phyloP scores from a whole-genome alignment of 2,888 invertebrate genomes.

The Busseola fusca region DNA sequence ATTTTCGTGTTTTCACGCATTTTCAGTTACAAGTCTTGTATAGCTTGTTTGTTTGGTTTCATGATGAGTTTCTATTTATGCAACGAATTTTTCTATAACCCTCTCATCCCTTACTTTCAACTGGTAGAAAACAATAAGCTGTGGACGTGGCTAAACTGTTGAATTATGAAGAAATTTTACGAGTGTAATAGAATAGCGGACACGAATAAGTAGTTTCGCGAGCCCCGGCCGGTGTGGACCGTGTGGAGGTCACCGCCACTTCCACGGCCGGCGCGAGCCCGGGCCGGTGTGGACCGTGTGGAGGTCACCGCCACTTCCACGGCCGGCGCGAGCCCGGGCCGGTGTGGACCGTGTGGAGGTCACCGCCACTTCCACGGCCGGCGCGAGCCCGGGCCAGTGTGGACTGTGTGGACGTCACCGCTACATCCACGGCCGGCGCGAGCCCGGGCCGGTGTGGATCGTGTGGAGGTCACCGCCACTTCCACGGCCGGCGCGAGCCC shows the following conservation, averaged over 20 bases:
- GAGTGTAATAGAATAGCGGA: conserved; percentile 16
- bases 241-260: conserved; percentile 30
- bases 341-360: too few species aligned
- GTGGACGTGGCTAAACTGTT: conserved; percentile 5
- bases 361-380: too few species aligned
- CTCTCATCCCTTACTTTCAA: neutral
- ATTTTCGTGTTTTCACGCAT: neutral
- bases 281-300: too few species aligned
- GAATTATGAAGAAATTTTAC: conserved; percentile 31
- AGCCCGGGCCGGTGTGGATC: too few species aligned
- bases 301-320: conserved; percentile 4
- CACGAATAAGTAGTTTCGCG: conserved; percentile 26
- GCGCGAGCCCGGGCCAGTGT: too few species aligned
- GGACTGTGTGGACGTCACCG: too few species aligned
- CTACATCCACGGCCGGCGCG: too few species aligned
- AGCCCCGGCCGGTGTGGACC: conserved; percentile 20
- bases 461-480: too few species aligned
- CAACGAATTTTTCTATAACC: neutral
- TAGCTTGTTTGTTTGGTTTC: neutral
- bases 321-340: too few species aligned
- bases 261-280: conserved; percentile 10
- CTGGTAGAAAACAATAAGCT: neutral
- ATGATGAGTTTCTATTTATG: neutral
- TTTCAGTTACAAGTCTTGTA: neutral
- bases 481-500: too few species aligned